Evolutionary conservation across 2,797 vertebrate species (phyloP).

Genomic region (Esox masquinongy): DNA sequence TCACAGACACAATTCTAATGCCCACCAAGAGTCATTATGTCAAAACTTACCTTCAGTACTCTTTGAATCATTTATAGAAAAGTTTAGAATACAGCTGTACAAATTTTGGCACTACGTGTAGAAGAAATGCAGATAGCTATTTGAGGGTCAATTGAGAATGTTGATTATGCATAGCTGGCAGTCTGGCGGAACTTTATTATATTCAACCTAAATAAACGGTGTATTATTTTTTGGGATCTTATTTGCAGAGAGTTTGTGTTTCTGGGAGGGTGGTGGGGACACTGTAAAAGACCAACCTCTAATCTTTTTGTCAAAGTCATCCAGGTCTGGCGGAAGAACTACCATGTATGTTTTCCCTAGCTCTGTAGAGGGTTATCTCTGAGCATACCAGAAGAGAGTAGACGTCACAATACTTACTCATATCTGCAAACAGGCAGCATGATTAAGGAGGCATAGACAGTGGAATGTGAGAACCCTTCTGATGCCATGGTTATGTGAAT

Average conservation of each 20-base stretch:
- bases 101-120: neutral
- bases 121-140: neutral
- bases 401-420: slow-evolving; percentile 48
- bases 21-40: neutral
- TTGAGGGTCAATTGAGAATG: slow-evolving; percentile 5
- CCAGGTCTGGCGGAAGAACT: slow-evolving; percentile 66
- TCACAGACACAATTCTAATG: neutral
- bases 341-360: slow-evolving; percentile 55
- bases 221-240: slow-evolving; percentile 27
- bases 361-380: slow-evolving; percentile 45
- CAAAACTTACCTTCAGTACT: neutral
- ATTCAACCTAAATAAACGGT: neutral
- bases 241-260: slow-evolving; percentile 59
- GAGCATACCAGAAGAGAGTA: slow-evolving; percentile 20
- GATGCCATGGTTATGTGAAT: slow-evolving; percentile 38
- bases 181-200: neutral
- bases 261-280: neutral
- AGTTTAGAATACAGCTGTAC: neutral
- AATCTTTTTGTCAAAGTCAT: slow-evolving; percentile 72
- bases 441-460: slow-evolving; percentile 66
- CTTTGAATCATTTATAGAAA: neutral
- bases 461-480: slow-evolving; percentile 57
- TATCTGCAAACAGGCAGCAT: slow-evolving; percentile 52
- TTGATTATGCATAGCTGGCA: slow-evolving; percentile 13
- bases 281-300: slow-evolving; percentile 58